These are phyloP conservation scores for Acanthosepion lycidas DNA, from an alignment of 2,888 invertebrate species.

Conservation along the genomic window DNA sequence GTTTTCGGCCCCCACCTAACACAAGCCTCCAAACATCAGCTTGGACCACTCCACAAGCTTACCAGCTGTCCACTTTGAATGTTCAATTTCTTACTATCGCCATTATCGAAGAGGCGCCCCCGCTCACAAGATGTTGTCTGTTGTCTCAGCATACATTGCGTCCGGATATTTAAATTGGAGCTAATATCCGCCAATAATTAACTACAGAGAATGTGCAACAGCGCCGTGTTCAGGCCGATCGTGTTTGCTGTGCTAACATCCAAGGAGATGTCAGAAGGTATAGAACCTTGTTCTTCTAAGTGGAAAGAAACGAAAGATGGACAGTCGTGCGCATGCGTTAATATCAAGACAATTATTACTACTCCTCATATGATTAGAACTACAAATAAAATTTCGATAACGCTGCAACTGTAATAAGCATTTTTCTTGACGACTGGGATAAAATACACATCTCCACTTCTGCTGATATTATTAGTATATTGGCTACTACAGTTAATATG, in stretches of 20 bases:
- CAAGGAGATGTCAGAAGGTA: neutral
- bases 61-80: neutral
- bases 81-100: neutral
- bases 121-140: neutral
- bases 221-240: neutral
- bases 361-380: no score
- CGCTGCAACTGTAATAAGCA: no score
- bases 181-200: conserved; percentile 20
- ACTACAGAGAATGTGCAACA: neutral
- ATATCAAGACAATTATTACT: neutral
- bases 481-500: no score
- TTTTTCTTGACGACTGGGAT: no score
- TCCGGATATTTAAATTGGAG: neutral
- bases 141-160: neutral
- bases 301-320: neutral
- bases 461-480: no score
- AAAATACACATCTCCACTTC: no score
- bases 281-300: neutral
- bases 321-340: neutral
- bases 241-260: neutral
- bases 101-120: neutral
- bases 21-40: neutral
- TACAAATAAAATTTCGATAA: no score
- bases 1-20: neutral
- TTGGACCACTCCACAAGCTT: neutral